A percentile compares a stretch with the other conserved stretches of the same genome.
Evolutionary conservation across 2,113 vertebrate genomes (phyloP).

Genomic region (Etheostoma cragini): DNA sequence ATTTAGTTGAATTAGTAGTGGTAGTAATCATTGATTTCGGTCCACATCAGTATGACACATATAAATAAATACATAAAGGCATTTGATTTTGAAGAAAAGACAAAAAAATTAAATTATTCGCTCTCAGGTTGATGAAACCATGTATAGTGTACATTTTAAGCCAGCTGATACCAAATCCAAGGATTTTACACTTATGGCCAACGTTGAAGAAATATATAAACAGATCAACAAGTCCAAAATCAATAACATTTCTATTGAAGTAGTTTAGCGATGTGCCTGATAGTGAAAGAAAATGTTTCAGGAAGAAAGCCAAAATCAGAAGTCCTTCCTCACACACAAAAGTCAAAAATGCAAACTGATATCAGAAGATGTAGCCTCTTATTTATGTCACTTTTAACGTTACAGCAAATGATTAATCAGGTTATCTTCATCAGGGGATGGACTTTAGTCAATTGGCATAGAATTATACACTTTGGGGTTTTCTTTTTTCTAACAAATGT

Average conservation of each 20-base stretch:
- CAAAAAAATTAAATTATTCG: background rate
- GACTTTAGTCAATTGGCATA: background rate
- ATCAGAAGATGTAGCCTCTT: too few species aligned
- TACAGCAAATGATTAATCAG: background rate
- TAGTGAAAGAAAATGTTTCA: background rate
- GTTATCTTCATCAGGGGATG: background rate
- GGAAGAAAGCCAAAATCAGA: background rate
- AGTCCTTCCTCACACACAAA: background rate
- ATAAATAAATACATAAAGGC: too few species aligned
- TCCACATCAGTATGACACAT: too few species aligned
- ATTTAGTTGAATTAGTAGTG: too few species aligned
- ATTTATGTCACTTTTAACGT: too few species aligned
- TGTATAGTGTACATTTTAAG: background rate
- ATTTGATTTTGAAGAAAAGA: too few species aligned
- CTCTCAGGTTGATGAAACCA: background rate
- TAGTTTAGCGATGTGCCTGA: background rate
- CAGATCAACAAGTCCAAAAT: constrained; percentile 17
- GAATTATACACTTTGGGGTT: background rate
- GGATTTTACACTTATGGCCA: background rate
- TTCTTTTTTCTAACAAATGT: background rate
- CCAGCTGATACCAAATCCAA: background rate
- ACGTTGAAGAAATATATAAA: background rate
- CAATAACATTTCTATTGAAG: background rate
- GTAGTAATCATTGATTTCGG: too few species aligned
- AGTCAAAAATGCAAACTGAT: background rate